phyloP scores from a whole-genome alignment of 2,113 vertebrate species.

The Corydoras maculifer region DNA sequence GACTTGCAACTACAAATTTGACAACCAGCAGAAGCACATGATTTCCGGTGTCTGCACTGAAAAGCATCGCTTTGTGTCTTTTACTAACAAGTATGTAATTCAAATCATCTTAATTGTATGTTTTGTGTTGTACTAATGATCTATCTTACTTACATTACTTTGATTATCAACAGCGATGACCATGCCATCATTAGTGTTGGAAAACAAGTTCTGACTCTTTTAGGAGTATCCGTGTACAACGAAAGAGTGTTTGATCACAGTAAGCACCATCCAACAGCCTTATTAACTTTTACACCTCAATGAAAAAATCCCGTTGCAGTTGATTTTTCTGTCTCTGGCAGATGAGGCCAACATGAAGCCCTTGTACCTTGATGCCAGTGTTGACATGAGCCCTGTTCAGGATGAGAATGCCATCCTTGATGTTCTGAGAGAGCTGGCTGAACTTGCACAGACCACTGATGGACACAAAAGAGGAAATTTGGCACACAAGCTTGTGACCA shows the following conservation, averaged over 20 bases:
- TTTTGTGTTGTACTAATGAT: no score
- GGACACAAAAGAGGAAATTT: constrained; percentile 76
- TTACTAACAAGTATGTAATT: constrained; percentile 76
- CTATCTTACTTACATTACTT: no score
- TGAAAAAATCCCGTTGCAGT: neutral
- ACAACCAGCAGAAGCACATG: constrained; percentile 75
- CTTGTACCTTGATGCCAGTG: constrained; percentile 71
- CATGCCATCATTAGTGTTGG: constrained; percentile 74
- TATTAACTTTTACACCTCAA: constrained; percentile 4
- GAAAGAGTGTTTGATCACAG: constrained; percentile 75
- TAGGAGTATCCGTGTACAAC: constrained; percentile 70
- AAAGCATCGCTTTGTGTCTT: constrained; percentile 80
- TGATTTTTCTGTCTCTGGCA: constrained; percentile 43
- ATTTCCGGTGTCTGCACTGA: constrained; percentile 77
- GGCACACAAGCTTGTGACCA: constrained; percentile 76
- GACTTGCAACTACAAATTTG: constrained; percentile 82
- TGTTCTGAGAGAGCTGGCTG: constrained; percentile 72
- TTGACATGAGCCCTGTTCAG: constrained; percentile 59
- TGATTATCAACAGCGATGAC: constrained; percentile 59
- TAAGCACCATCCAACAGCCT: constrained; percentile 48
- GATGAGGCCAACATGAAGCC: constrained; percentile 58
- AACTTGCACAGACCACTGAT: constrained; percentile 57
- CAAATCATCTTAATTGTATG: neutral
- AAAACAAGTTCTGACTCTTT: constrained; percentile 77
- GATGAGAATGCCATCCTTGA: constrained; percentile 67